Base-by-base conservation (phyloP, 2,888 invertebrate species). In the Cephus pygmeus region DNA sequence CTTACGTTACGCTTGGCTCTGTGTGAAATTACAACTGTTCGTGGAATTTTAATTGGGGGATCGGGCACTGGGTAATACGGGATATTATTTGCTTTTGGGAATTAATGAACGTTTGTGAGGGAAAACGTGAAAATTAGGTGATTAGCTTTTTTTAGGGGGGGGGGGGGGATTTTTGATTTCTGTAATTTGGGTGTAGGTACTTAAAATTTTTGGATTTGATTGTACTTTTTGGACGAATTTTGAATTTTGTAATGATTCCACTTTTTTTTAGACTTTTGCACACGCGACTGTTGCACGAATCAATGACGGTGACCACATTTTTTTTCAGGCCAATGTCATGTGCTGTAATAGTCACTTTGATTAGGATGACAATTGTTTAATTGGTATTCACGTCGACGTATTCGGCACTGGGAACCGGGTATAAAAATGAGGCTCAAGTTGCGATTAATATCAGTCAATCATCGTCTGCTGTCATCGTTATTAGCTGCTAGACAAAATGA, bases 301-400 rank as follows among this genome's bases (percentile, higher is more conserved):
- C 77, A 69, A 11, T 75, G 75, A 56, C 34, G 69, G 36, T 68
- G 75, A 12, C 36, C 69, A 36, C 71, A 15, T 71, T 77, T 71
- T 77, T 77, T 69, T 75, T 31, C 36, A 75, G 77, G 77, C 77
- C 77, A 77, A 77, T 77, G 77, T 75, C 77, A 36, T 75, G 15
- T 33, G 75, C n/a, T 69, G 69, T 56, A 75, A 77, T 75, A 75
- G 31, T 69, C 77, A 75, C 75, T 23, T 33, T 31, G 75, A 40
- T 77, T 77, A 77, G 77, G 77, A 36, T 40, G 69, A 12, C 35
- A 33, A 33, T 56, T 69, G 40, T 71, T 31, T 40, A 40, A 77
- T 77, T 77, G 77, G 77, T 75, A 77, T 77, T 77, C 77, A 75
- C 23, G 71, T 69, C 69, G 75, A 35, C 34, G 69, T 69, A 34